These are phyloP conservation scores for Prunella fulvescens DNA, from an alignment of 2,113 vertebrate species.

Conservation along the genomic window DNA sequence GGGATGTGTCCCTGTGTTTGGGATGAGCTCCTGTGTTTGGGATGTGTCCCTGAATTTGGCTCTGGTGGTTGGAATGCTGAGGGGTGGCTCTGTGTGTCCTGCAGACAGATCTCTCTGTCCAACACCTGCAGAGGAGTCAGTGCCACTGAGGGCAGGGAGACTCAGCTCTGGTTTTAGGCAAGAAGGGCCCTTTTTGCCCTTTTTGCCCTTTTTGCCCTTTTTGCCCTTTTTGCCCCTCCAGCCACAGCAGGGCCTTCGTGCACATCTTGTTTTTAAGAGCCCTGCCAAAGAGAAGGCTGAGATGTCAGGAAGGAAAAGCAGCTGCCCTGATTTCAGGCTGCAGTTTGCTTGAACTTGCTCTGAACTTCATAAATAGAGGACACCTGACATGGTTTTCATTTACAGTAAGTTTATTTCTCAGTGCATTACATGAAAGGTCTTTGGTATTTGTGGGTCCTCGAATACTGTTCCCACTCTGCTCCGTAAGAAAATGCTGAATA, in stretches of 20 bases:
- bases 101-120: background rate
- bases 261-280: background rate
- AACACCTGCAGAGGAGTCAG: background rate
- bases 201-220: background rate
- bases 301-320: background rate
- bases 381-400: background rate
- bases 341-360: background rate
- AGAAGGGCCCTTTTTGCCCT: background rate
- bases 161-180: background rate
- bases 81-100: background rate
- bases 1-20: background rate
- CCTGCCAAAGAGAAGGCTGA: background rate
- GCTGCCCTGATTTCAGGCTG: background rate
- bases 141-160: fast-evolving
- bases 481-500: slow-evolving; percentile 60
- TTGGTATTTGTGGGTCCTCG: slow-evolving; percentile 70
- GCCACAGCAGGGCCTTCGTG: background rate
- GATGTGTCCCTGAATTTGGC: no score
- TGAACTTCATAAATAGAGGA: background rate
- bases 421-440: slow-evolving; percentile 75
- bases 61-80: background rate
- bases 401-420: slow-evolving; percentile 76
- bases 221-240: background rate
- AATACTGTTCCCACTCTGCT: slow-evolving; percentile 66
- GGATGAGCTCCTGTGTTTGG: background rate